Base-by-base conservation (phyloP, 2,113 vertebrate species). In the Plestiodon gilberti region DNA sequence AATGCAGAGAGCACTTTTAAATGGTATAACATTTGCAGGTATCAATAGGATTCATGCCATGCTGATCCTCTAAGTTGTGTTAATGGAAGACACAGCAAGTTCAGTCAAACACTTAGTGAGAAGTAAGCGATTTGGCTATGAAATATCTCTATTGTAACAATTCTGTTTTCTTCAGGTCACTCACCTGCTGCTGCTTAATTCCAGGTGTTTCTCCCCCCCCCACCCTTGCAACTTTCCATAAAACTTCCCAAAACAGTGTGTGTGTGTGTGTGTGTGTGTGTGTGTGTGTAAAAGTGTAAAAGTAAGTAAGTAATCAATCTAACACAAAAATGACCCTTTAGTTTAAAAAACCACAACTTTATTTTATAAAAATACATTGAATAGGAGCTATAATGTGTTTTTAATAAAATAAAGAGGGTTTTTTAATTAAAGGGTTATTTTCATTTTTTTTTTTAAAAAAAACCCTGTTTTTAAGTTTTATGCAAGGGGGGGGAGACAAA, bases 1-100 rank as follows among this genome's bases (percentile, higher is more conserved):
- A 20, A 69, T 81, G 11, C 61, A 69, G 62, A 81, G 57, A 74
- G 11, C 57, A 28, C 57, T 64, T 64, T 64, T 61, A n/a, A 83
- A 62, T 64, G 35, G 40, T 48, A 28, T 35, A 64, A 64, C 28
- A 64, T 84, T 84, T 10, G 23, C 71, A 75, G 30, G 71, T 38
- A 84, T 84, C 38, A n/a, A 18, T 30, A 40, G 28, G 57, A 75
- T 64, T 74, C 30, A 14, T 75, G 59, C 28, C 82, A 64, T 48
- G 82, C 82, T 84, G 82, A 33, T 84, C 57, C 38, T 75, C 57
- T 75, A 64, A 84, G 57, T 61, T 84, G 35, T 75, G 71, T 64
- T 75, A 75, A 84, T 84, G 57, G 82, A 75, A 84, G 71, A 64
- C 82, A 33, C 82, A 84, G 82, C 70, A 84, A 75, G 82, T 9